Evolutionary conservation across 2,797 vertebrate species (phyloP).

Genomic region (Podarcis siculus): DNA sequence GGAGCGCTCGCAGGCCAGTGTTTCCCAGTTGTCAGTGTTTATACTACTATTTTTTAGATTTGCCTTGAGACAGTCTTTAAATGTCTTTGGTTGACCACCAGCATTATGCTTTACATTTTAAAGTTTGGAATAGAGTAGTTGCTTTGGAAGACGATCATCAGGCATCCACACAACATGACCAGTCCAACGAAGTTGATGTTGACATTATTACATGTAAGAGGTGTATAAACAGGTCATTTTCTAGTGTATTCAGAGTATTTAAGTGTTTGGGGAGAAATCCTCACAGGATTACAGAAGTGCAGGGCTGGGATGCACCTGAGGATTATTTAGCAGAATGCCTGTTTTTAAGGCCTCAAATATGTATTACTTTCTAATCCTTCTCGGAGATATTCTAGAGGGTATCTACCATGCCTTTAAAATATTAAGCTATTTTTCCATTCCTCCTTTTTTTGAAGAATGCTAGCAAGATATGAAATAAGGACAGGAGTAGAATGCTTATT

Average conservation of each 20-base stretch:
- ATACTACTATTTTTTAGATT: too few relatives aligned
- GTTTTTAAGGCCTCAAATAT: neutral
- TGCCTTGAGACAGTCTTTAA: too few relatives aligned
- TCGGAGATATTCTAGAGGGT: neutral
- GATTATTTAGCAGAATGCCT: neutral
- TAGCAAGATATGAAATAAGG: neutral
- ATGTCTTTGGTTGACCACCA: too few relatives aligned
- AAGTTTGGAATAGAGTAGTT: too few relatives aligned
- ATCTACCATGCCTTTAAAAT: neutral
- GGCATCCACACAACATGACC: too few relatives aligned
- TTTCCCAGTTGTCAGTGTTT: too few relatives aligned
- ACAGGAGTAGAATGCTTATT: neutral
- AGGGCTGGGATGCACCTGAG: neutral
- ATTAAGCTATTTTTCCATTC: neutral
- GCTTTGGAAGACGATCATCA: too few relatives aligned
- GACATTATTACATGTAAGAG: neutral
- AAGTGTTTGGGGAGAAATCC: neutral
- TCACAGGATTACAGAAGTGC: neutral
- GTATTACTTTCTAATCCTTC: neutral
- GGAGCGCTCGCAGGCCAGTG: too few relatives aligned
- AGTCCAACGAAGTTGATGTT: too few relatives aligned
- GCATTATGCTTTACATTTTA: too few relatives aligned
- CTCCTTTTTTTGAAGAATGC: neutral
- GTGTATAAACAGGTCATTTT: neutral
- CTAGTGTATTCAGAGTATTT: neutral